Percentiles rank a stretch among this genome's conserved stretches.
These are phyloP conservation scores for Patella pellucida DNA, from an alignment of 2,888 invertebrate genomes.

Conservation along the genomic window DNA sequence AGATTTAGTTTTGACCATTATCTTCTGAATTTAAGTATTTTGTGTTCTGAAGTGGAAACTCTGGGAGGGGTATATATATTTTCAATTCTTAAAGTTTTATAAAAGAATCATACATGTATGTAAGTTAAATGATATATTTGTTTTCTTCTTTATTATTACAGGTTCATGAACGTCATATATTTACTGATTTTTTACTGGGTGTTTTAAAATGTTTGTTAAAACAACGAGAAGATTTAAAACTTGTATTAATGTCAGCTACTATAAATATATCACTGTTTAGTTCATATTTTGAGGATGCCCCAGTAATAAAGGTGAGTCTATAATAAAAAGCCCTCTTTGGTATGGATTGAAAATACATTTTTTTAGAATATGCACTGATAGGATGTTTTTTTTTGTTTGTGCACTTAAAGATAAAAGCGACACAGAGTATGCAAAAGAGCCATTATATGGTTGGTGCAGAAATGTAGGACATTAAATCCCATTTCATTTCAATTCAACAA, in stretches of 20 bases:
- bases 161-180: slow-evolving; percentile 93
- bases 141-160: slow-evolving; percentile 24
- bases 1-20: too few relatives aligned
- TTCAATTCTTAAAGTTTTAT: background rate
- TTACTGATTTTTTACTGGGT: slow-evolving; percentile 85
- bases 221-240: slow-evolving; percentile 83
- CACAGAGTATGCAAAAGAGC: too few relatives aligned
- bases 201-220: slow-evolving; percentile 92
- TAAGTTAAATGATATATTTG: background rate
- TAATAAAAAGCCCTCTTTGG: too few relatives aligned
- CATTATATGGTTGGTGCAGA: too few relatives aligned
- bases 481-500: too few relatives aligned
- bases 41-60: background rate
- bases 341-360: too few relatives aligned
- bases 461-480: too few relatives aligned
- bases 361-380: too few relatives aligned
- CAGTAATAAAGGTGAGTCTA: slow-evolving; percentile 81
- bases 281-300: slow-evolving; percentile 89
- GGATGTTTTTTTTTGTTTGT: too few relatives aligned
- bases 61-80: background rate
- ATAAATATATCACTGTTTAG: slow-evolving; percentile 96
- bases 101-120: background rate
- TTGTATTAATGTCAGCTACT: slow-evolving; percentile 96
- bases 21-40: too few relatives aligned
- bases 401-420: too few relatives aligned